Evolutionary conservation across 2,888 invertebrate genomes (phyloP).

Genomic region (Stramonita haemastoma): DNA sequence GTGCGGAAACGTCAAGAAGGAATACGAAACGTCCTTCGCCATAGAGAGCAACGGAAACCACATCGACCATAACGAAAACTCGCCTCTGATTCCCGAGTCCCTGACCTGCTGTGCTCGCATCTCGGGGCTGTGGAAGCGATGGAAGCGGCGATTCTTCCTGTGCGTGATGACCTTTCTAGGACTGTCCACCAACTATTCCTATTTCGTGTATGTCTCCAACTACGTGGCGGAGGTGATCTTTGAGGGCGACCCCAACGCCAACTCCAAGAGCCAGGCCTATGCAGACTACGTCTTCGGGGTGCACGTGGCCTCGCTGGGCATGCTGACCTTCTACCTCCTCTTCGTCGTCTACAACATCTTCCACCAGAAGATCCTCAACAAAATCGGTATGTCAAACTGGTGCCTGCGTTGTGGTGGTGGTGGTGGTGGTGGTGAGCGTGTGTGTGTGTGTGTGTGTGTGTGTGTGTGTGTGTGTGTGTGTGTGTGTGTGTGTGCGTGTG

Average conservation of each 20-base stretch:
- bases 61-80: not conserved
- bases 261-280: slow-evolving; percentile 7
- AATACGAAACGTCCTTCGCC: not conserved
- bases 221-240: slow-evolving; percentile 39
- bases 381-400: slow-evolving; percentile 13
- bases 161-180: slow-evolving; percentile 32
- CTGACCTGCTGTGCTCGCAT: not conserved
- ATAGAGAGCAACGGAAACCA: too few relatives aligned
- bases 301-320: slow-evolving; percentile 35
- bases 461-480: too few relatives aligned
- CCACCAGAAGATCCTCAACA: slow-evolving; percentile 22
- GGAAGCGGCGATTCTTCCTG: not conserved
- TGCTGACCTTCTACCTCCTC: slow-evolving; percentile 35
- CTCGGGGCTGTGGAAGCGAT: not conserved
- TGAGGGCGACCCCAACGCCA: slow-evolving; percentile 19
- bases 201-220: slow-evolving; percentile 37
- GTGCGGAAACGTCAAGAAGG: not conserved
- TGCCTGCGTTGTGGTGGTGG: not conserved
- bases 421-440: not conserved
- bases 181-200: slow-evolving; percentile 24
- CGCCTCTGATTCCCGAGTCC: not conserved
- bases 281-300: slow-evolving; percentile 30
- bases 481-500: not conserved
- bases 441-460: not conserved
- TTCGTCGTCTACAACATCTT: slow-evolving; percentile 33